A percentile compares a stretch with the other conserved stretches of the same genome.
Evolutionary conservation across 2,113 vertebrate genomes (phyloP).

Genomic region (Sinocyclocheilus rhinocerous): DNA sequence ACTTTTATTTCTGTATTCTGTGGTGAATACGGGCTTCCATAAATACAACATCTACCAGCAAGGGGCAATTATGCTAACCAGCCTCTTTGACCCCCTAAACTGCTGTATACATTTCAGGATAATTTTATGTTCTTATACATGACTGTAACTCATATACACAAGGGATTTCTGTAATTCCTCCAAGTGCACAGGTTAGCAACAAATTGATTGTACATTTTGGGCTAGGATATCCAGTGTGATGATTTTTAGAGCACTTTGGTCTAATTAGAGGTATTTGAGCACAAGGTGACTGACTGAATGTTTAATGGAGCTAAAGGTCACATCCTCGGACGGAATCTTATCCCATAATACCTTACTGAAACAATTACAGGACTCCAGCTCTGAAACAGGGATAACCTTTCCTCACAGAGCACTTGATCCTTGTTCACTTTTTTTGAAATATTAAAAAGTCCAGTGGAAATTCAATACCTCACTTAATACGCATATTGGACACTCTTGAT

Average conservation of each 20-base stretch:
- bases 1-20: background rate
- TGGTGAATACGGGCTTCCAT: background rate
- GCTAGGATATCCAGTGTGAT: background rate
- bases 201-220: constrained; percentile 7
- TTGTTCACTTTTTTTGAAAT: background rate
- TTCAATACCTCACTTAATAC: background rate
- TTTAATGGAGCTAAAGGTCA: constrained; percentile 31
- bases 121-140: background rate
- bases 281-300: constrained; percentile 33
- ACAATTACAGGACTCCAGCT: constrained; percentile 39
- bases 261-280: constrained; percentile 44
- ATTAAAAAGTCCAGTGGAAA: constrained; percentile 4
- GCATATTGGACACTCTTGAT: background rate
- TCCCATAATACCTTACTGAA: constrained; percentile 24
- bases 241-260: constrained; percentile 11
- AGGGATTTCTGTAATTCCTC: background rate
- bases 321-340: background rate
- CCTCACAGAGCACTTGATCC: background rate
- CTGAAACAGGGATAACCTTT: constrained; percentile 43
- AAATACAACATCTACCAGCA: background rate
- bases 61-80: background rate
- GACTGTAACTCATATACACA: background rate
- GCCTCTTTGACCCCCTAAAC: background rate
- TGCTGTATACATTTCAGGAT: background rate
- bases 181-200: background rate